Percentiles rank a stretch among this genome's conserved stretches.
phyloP scores from a whole-genome alignment of 2,113 vertebrate genomes.

The Artemisiospiza belli region DNA sequence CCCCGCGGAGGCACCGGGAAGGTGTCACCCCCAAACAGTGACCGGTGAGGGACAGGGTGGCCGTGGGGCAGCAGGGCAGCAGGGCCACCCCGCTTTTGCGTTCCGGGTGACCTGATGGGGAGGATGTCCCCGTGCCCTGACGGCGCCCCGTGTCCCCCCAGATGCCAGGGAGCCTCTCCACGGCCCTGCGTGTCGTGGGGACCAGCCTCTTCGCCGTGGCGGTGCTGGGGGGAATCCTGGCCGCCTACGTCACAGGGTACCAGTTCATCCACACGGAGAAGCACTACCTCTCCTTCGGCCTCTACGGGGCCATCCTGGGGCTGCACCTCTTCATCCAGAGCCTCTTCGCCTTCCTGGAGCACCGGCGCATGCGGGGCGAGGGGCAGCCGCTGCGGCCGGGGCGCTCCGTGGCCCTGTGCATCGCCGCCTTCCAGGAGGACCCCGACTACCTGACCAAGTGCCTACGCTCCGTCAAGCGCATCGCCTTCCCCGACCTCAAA shows the following conservation, averaged over 20 bases:
- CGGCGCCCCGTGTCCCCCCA: not conserved
- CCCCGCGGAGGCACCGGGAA: not conserved
- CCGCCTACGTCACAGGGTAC: constrained; percentile 96
- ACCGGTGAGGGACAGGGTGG: accelerated
- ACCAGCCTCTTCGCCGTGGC: constrained; percentile 92
- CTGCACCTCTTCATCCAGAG: constrained; percentile 95
- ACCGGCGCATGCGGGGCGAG: constrained; percentile 85
- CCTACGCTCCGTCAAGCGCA: constrained; percentile 86
- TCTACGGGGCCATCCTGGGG: constrained; percentile 94
- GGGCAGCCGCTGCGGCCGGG: constrained; percentile 75
- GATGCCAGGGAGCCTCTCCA: constrained; percentile 92
- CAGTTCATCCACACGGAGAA: constrained; percentile 98
- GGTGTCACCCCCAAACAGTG: not conserved
- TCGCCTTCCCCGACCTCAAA: constrained; percentile 90
- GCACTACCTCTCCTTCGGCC: constrained; percentile 97
- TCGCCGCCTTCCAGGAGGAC: constrained; percentile 96
- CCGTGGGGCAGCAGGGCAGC: not conserved
- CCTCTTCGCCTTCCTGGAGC: constrained; percentile 96
- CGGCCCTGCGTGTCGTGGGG: constrained; percentile 86
- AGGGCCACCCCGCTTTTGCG: accelerated
- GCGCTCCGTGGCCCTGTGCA: constrained; percentile 89
- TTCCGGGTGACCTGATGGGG: not conserved
- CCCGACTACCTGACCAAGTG: constrained; percentile 96
- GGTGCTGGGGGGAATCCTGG: constrained; percentile 93
- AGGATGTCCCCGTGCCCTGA: not conserved